Percentiles rank a stretch among this genome's conserved stretches.
phyloP scores from a whole-genome alignment of 2,888 invertebrate genomes.

The Cyclophora punctaria region DNA sequence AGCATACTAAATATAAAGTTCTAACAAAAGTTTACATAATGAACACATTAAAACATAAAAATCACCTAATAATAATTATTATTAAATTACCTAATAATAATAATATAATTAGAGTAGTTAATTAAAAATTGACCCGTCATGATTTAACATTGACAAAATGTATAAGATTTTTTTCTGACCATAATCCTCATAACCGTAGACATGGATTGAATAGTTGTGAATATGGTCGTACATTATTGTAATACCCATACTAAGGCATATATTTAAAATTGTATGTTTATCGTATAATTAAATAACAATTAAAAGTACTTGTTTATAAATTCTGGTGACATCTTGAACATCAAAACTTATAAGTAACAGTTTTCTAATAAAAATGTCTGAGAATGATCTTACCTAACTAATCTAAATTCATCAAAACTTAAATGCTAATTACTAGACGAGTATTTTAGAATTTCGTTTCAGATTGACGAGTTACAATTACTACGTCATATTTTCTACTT shows the following conservation, averaged over 20 bases:
- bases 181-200: no score
- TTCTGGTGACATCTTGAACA: not conserved
- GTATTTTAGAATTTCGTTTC: slow-evolving; percentile 72
- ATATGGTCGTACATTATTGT: no score
- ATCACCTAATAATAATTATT: not conserved
- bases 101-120: no score
- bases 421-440: slow-evolving; percentile 47
- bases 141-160: no score
- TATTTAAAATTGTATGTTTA: no score
- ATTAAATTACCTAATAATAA: not conserved
- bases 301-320: not conserved
- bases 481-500: slow-evolving; percentile 34
- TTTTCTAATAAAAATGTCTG: not conserved
- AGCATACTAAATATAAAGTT: not conserved
- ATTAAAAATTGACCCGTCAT: no score
- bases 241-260: no score
- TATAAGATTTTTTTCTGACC: no score
- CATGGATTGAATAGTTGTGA: no score
- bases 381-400: slow-evolving; percentile 11
- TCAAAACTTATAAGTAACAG: not conserved
- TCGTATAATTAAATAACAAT: not conserved
- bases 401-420: slow-evolving; percentile 39
- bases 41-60: no score
- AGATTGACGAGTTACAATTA: slow-evolving; percentile 45
- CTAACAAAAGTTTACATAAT: not conserved